Base-by-base conservation (phyloP, 2,888 invertebrate genomes). In the Onchidella celtica region DNA sequence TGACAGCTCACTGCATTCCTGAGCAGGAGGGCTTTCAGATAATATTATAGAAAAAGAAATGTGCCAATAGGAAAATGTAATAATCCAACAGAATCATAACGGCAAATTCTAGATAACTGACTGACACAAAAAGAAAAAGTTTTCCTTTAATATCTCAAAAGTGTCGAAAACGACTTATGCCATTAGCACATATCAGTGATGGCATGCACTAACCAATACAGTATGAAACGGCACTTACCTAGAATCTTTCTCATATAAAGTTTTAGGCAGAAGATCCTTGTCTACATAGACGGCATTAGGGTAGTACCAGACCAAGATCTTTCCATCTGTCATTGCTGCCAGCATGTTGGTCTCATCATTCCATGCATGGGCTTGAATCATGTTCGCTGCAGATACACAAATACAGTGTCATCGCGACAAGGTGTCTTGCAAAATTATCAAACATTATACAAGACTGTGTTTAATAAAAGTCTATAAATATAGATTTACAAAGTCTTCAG, bases 251-350 rank as follows among this genome's bases (percentile, higher is more conserved):
- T 93, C 93, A 79, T 92, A 92, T 40, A 94, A 87, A 1, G 96
- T 95, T 76, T 95, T 92, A 21, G 95, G 94, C 29, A 97, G 94
- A 55, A 97, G 94, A 3, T 95, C 95, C 75, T 95, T 95, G 94
- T 96, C 97, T 76, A 95, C 95, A 87, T 95, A 96, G 0, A 96
- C 95, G 69, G 96, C 95, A 74, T 95, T 95, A 0, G 97, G 97
- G 89, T 96, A 97, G 87, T 96, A 96, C 96, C 97, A 98, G 38
- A 97, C 95, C 38, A 96, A 95, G 72, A 97, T 94, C 88, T 96
- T 96, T 0, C 96, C 95, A 88, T 97, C 97, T 87, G 97, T 95
- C 86, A 97, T 95, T 0, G 96, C 96, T 21, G 96, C 96, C 85
- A 97, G 93, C 90, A 97, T 96, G 91, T 97, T 97, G 2, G 96